A percentile compares a stretch with the other conserved stretches of the same genome.
These are phyloP conservation scores for Xanthorhoe spadicearia DNA, from an alignment of 2,888 invertebrate species.

Conservation along the genomic window DNA sequence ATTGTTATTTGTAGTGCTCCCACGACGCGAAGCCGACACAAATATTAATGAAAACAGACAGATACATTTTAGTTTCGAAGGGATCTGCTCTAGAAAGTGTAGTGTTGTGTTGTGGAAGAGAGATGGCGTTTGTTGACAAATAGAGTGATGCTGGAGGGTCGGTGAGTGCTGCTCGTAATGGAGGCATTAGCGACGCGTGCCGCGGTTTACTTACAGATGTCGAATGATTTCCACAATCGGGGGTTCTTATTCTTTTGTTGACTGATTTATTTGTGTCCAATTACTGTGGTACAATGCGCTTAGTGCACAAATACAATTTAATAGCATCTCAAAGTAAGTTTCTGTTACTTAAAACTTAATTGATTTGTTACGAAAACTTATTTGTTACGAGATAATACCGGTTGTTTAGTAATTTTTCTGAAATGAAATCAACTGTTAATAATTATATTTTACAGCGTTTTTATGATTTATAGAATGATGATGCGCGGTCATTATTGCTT, in stretches of 20 bases:
- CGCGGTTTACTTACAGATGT: constrained; percentile 60
- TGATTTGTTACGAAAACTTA: too few relatives aligned
- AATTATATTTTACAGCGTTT: too few relatives aligned
- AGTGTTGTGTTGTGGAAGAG: constrained; percentile 45
- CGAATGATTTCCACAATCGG: constrained; percentile 45
- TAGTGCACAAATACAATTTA: background rate
- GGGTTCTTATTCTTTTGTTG: constrained; percentile 24
- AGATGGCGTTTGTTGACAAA: constrained; percentile 48
- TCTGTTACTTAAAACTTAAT: too few relatives aligned
- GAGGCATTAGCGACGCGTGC: constrained; percentile 53
- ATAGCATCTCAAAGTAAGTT: background rate
- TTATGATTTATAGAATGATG: too few relatives aligned
- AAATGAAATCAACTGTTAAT: too few relatives aligned
- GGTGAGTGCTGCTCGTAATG: constrained; percentile 55
- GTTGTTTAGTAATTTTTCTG: too few relatives aligned
- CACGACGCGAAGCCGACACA: constrained; percentile 2
- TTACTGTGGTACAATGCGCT: constrained; percentile 9
- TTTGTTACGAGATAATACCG: too few relatives aligned
- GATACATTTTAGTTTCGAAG: constrained; percentile 3
- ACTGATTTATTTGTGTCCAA: constrained; percentile 19
- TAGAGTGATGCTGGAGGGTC: constrained; percentile 59
- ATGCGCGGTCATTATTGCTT: background rate
- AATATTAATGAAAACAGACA: constrained; percentile 20
- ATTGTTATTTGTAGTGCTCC: constrained; percentile 25
- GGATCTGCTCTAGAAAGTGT: constrained; percentile 23